Conservation (phyloP, 2,888 invertebrate species). For the Eupithecia subfuscata region DNA sequence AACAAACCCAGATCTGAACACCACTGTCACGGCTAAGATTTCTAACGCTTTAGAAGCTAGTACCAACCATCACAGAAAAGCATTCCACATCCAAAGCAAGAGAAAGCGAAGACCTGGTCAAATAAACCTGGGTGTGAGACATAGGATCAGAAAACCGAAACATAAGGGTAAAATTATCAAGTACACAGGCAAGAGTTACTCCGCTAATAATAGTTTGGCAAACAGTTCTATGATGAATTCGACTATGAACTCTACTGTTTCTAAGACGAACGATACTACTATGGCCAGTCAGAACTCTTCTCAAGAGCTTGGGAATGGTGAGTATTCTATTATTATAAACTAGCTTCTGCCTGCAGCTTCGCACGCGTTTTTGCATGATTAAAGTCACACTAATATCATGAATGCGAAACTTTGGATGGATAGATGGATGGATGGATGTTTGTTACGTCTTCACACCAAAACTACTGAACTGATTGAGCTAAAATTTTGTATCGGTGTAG, state of each 20-base stretch:
- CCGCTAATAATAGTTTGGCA: conserved; percentile 38
- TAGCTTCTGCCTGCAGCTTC: too few species aligned
- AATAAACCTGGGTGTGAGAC: conserved; percentile 87
- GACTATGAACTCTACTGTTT: conserved; percentile 29
- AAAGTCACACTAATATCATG: too few species aligned
- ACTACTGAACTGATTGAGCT: too few species aligned
- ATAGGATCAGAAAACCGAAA: conserved; percentile 86
- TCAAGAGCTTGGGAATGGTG: conserved; percentile 69
- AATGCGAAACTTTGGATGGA: too few species aligned
- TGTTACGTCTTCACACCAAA: too few species aligned
- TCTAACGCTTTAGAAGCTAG: conserved; percentile 67
- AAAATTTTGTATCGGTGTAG: too few species aligned
- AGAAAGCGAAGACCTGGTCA: conserved; percentile 78
- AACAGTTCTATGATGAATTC: conserved; percentile 47
- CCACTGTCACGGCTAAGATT: conserved; percentile 62
- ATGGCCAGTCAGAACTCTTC: conserved; percentile 67
- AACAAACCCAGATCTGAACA: conserved; percentile 70
- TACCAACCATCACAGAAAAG: conserved; percentile 54
- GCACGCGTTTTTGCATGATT: too few species aligned
- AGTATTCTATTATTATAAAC: conserved; percentile 42
- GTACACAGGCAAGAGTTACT: conserved; percentile 43
- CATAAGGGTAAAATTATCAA: conserved; percentile 56
- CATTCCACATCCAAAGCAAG: conserved; percentile 60
- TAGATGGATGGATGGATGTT: too few species aligned
- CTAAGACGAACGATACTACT: conserved; percentile 55